Percentiles rank a stretch among this genome's conserved stretches.
These are phyloP conservation scores for Mesopsocus fuscifrons DNA, from an alignment of 2,888 invertebrate species.

Conservation along the genomic window DNA sequence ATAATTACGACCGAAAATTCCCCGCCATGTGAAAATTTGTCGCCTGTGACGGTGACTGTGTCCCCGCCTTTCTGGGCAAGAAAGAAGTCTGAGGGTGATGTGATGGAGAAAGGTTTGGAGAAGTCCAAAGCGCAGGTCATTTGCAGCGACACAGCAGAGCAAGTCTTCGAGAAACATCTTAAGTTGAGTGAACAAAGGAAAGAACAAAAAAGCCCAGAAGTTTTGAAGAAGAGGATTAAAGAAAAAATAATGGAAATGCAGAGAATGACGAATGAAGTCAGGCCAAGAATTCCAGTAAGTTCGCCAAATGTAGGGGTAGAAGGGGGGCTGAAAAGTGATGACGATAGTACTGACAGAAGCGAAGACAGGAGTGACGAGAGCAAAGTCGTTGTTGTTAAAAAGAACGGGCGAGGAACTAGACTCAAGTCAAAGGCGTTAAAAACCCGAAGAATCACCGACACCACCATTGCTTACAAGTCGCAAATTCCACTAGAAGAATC, in stretches of 20 bases:
- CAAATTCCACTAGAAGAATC: constrained; percentile 16
- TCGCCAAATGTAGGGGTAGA: background rate
- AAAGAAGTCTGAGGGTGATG: constrained; percentile 1
- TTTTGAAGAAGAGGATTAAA: constrained; percentile 3
- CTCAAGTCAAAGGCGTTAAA: constrained; percentile 19
- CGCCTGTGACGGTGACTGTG: constrained; percentile 14
- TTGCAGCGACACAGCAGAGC: constrained; percentile 2
- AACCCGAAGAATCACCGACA: constrained; percentile 20
- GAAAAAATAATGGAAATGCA: constrained; percentile 6
- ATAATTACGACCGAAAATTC: background rate
- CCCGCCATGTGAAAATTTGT: background rate
- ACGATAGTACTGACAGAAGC: background rate
- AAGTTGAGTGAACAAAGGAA: background rate
- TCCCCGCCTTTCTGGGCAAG: constrained; percentile 14
- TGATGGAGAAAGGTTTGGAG: background rate
- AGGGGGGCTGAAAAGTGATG: background rate
- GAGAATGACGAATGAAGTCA: background rate
- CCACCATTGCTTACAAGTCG: constrained; percentile 17
- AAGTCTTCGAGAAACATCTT: background rate
- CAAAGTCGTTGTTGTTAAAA: constrained; percentile 6
- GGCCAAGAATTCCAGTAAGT: background rate
- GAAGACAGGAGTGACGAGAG: background rate
- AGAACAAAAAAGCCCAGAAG: background rate
- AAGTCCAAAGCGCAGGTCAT: background rate
- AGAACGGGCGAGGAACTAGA: constrained; percentile 3